Evolutionary conservation across 2,797 vertebrate genomes (phyloP), one percentile per base, ranked within the genome.

Genomic region (Xenentodon cancila): DNA sequence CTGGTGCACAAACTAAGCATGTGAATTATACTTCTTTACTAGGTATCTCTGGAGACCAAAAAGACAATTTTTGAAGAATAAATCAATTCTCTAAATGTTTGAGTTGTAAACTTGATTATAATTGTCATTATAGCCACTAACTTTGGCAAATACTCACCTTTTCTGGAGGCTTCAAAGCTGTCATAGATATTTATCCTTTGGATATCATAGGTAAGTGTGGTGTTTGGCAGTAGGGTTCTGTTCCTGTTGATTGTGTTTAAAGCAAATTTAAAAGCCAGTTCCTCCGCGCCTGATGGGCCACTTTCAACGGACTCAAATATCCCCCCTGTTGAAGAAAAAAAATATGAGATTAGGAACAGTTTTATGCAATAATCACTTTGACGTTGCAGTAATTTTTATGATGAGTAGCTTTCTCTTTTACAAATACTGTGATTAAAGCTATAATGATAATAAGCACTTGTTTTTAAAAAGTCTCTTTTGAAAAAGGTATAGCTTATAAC

Each of bases 211-310:
- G 97, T 99, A 72, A 99, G 92, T 3, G 97, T 99, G 56, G 97
- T 99, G 89, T 99, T 99, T 88, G 97, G 97, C 92, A 99, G 92
- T 88, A 99, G 92, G 53, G 97, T 99, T 93, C 97, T 95, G 88
- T 99, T 99, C 91, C 97, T 96, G 95, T 99, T 99, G 93, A 99
- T 99, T 91, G 97, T 99, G 85, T 99, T 99, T 92, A 99, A 96
- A 92, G 97, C 97, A 95, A 99, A 99, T 92, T 98, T 96, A 92
- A 99, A 99, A 79, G 97, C 97, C 84, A 99, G 89, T 82, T 99
- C 97, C 86, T 99, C 97, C 71, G 97, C 97, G 89, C 97, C 97
- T 77, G 97, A 98, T 53, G 97, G 97, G 32, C 96, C 96, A 54
- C 94, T 97, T 90, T 99, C 97, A 75, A 97, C 93, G 79, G 97